A percentile compares a stretch with the other conserved stretches of the same genome.
phyloP scores from a whole-genome alignment of 2,797 vertebrate genomes.

The Chiloscyllium punctatum region DNA sequence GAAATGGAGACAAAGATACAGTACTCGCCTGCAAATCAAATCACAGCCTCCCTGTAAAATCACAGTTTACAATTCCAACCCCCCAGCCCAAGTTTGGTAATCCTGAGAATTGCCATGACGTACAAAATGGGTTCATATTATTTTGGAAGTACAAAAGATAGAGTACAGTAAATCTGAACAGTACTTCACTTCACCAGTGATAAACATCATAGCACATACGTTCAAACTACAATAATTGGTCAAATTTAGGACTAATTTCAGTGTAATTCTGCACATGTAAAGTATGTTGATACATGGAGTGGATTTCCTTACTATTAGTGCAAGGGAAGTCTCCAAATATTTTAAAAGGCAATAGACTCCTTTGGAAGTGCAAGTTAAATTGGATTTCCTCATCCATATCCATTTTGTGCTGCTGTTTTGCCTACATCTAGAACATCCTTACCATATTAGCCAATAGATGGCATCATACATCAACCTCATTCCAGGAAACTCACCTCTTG shows the following conservation, averaged over 20 bases:
- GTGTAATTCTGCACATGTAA: background rate
- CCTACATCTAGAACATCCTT: background rate
- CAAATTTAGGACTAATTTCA: background rate
- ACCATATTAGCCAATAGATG: background rate
- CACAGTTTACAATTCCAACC: no score
- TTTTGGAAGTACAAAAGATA: no score
- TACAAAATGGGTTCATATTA: no score
- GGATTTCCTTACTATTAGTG: background rate
- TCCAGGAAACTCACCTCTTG: background rate
- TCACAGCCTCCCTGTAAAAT: no score
- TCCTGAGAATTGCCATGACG: no score
- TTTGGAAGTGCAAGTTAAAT: background rate
- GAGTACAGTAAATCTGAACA: no score
- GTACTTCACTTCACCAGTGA: background rate
- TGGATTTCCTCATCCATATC: background rate
- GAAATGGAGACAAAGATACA: no score
- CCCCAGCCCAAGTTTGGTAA: no score
- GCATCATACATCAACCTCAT: background rate
- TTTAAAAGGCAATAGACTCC: background rate
- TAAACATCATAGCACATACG: background rate
- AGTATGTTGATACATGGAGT: background rate
- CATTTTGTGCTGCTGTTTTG: background rate
- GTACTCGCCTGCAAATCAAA: no score
- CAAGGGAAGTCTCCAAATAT: background rate
- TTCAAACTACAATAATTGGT: background rate